A percentile compares a stretch with the other conserved stretches of the same genome.
Evolutionary conservation across 2,797 vertebrate species (phyloP).

Genomic region (Streptopelia turtur): DNA sequence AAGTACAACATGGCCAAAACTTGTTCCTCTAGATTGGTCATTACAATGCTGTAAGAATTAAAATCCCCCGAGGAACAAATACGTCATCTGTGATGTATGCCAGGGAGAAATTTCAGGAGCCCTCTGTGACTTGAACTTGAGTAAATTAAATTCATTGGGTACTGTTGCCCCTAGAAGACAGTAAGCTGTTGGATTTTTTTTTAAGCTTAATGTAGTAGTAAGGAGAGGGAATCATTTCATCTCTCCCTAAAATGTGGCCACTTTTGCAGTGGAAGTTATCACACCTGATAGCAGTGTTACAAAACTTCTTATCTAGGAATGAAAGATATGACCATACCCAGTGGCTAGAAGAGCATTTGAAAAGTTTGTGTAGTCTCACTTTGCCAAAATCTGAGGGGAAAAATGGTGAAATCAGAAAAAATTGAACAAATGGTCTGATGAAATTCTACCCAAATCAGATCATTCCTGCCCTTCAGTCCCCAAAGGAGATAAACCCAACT

Average conservation of each 20-base stretch:
- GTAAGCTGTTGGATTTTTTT: neutral
- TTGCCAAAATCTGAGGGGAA: neutral
- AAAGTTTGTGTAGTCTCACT: neutral
- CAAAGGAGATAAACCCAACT: neutral
- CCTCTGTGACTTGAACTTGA: neutral
- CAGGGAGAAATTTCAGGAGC: constrained; percentile 6
- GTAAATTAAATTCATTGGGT: neutral
- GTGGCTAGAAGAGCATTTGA: neutral
- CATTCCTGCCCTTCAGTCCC: neutral
- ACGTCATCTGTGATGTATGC: neutral
- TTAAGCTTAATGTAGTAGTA: neutral
- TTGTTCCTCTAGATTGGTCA: neutral
- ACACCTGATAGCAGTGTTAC: neutral
- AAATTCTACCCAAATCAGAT: neutral
- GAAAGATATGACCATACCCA: neutral
- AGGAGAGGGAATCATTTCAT: neutral
- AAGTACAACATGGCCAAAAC: neutral
- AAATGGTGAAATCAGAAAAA: neutral
- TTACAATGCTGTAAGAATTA: neutral
- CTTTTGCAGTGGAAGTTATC: neutral
- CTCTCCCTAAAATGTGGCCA: neutral
- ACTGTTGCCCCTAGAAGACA: neutral
- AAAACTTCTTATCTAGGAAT: neutral
- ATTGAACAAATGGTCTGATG: neutral
- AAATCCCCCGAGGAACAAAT: neutral